Conservation (phyloP, 1,140 invertebrate species). For the Adoxophyes honmai region DNA sequence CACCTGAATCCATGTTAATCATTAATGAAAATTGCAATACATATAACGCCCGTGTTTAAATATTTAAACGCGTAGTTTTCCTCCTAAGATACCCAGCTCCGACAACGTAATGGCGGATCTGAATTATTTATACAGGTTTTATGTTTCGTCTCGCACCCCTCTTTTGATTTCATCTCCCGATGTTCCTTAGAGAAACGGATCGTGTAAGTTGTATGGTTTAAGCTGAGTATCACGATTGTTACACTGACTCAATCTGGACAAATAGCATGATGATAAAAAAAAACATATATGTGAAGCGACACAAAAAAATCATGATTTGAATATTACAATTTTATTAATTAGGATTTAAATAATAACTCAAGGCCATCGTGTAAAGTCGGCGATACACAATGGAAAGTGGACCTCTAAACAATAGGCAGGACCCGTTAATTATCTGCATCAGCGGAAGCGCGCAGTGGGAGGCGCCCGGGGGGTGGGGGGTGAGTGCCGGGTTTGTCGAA, state of each 20-base stretch:
- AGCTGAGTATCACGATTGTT: too few relatives aligned
- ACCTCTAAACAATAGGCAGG: constrained; percentile 28
- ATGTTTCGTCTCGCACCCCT: constrained; percentile 50
- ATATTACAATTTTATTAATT: constrained; percentile 30
- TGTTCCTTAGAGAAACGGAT: not conserved
- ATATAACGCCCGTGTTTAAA: constrained; percentile 65
- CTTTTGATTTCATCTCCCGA: constrained; percentile 23
- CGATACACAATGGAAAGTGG: constrained; percentile 9
- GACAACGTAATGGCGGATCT: constrained; percentile 50
- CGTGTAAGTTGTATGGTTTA: constrained; percentile 7
- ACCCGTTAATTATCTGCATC: constrained; percentile 57
- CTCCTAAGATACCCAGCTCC: constrained; percentile 25
- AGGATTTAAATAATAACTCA: not conserved
- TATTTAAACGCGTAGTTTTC: constrained; percentile 65
- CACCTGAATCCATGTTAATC: constrained; percentile 53
- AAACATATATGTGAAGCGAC: too few relatives aligned
- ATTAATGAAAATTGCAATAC: constrained; percentile 74
- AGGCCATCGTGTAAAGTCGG: not conserved
- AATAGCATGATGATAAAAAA: too few relatives aligned
- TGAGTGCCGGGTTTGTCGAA: constrained; percentile 44
- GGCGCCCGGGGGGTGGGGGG: constrained; percentile 17
- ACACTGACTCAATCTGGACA: too few relatives aligned
- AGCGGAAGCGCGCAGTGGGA: constrained; percentile 21
- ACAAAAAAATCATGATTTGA: too few relatives aligned
- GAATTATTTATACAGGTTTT: constrained; percentile 69